Conservation (phyloP, 2,113 vertebrate species). For the Xiphias gladius region DNA sequence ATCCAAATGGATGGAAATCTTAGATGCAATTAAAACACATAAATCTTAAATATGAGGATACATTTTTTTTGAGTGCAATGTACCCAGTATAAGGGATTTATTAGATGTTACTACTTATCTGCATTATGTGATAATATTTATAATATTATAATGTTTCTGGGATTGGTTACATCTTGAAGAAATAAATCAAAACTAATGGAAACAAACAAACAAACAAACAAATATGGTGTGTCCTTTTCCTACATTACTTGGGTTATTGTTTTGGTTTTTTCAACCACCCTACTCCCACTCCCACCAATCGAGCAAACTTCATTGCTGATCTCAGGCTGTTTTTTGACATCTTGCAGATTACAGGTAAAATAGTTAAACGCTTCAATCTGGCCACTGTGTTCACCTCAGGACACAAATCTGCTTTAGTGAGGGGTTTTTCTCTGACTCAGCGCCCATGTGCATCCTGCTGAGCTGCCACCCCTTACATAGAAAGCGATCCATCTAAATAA, state of each 20-base stretch:
- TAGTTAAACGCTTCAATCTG: not conserved
- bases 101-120: too few relatives aligned
- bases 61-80: too few relatives aligned
- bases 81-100: too few relatives aligned
- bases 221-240: not conserved
- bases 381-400: not conserved
- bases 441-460: slow-evolving; percentile 1
- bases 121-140: too few relatives aligned
- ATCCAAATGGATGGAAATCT: not conserved
- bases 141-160: not conserved
- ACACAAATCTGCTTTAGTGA: not conserved
- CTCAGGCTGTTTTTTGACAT: not conserved
- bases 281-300: not conserved
- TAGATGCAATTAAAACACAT: not conserved
- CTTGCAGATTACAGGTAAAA: not conserved
- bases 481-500: slow-evolving; percentile 42
- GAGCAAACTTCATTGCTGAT: slow-evolving; percentile 1
- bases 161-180: not conserved
- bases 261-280: not conserved
- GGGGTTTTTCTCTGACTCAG: not conserved
- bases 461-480: not conserved
- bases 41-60: not conserved
- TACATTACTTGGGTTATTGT: not conserved
- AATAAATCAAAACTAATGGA: not conserved
- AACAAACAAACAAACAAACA: too few relatives aligned